Percentiles rank a stretch among this genome's conserved stretches.
phyloP scores from a whole-genome alignment of 2,113 vertebrate genomes.

The Scopus umbretta region DNA sequence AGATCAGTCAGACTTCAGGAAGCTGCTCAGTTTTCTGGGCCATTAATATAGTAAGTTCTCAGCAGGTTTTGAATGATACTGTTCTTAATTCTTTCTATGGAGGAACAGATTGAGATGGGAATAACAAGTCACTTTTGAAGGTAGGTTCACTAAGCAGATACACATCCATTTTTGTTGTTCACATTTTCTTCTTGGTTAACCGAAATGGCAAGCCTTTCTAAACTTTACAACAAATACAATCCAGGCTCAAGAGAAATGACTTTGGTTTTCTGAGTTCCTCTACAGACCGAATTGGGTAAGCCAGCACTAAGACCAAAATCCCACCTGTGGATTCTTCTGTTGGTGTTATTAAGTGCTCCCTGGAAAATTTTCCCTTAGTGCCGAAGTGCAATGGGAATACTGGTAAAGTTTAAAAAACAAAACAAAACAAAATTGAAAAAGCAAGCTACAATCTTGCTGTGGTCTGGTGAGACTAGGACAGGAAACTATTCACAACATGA shows the following conservation, averaged over 20 bases:
- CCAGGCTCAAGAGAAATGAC: neutral
- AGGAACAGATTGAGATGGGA: neutral
- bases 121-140: neutral
- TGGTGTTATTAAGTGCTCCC: neutral
- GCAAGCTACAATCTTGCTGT: neutral
- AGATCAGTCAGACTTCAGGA: neutral
- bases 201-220: neutral
- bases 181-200: neutral
- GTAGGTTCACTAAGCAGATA: neutral
- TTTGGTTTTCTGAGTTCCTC: neutral
- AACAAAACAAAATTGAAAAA: neutral
- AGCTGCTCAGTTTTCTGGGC: neutral
- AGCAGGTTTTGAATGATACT: neutral
- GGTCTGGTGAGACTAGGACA: neutral
- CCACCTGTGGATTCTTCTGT: neutral
- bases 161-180: neutral
- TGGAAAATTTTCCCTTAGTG: neutral
- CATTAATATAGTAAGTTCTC: neutral
- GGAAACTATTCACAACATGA: neutral
- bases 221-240: neutral
- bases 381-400: rapidly evolving
- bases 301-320: neutral
- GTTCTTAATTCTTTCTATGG: neutral
- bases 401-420: too few species aligned
- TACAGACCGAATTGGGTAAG: neutral